Evolutionary conservation across 2,888 invertebrate species (phyloP).

Genomic region (Amphipoea lucens): DNA sequence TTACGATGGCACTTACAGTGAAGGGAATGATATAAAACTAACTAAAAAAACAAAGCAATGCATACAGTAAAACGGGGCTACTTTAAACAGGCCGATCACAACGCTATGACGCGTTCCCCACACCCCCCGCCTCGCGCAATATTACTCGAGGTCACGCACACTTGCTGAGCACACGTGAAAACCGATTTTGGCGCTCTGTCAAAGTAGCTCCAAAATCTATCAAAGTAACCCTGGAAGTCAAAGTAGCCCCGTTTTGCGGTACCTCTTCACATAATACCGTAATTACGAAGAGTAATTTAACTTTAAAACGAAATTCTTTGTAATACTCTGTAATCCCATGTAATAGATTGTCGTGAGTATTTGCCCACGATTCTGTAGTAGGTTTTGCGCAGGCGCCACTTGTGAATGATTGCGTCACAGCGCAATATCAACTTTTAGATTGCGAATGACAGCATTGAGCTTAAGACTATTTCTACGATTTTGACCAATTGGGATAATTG

Average conservation of each 20-base stretch:
- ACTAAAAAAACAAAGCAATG: not conserved
- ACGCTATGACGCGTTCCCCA: too few relatives aligned
- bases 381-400: conserved; percentile 22
- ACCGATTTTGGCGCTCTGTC: too few relatives aligned
- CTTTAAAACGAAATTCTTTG: conserved; percentile 24
- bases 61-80: too few relatives aligned
- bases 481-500: conserved; percentile 22
- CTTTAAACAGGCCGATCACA: too few relatives aligned
- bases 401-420: conserved; percentile 37
- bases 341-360: conserved; percentile 56
- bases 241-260: too few relatives aligned
- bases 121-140: too few relatives aligned
- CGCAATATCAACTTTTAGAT: conserved; percentile 30
- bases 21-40: not conserved
- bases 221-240: too few relatives aligned
- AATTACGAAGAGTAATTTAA: conserved; percentile 14
- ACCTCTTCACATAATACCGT: not conserved
- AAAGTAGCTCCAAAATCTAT: too few relatives aligned
- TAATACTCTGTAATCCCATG: conserved; percentile 35
- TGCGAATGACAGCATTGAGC: conserved; percentile 32
- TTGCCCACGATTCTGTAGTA: conserved; percentile 54
- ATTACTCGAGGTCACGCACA: too few relatives aligned
- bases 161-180: too few relatives aligned
- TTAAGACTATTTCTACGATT: conserved; percentile 39
- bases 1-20: not conserved